Percentiles rank a stretch among this genome's conserved stretches.
These are phyloP conservation scores for Illadopsis cleaveri DNA, from an alignment of 2,113 vertebrate genomes.

Conservation along the genomic window DNA sequence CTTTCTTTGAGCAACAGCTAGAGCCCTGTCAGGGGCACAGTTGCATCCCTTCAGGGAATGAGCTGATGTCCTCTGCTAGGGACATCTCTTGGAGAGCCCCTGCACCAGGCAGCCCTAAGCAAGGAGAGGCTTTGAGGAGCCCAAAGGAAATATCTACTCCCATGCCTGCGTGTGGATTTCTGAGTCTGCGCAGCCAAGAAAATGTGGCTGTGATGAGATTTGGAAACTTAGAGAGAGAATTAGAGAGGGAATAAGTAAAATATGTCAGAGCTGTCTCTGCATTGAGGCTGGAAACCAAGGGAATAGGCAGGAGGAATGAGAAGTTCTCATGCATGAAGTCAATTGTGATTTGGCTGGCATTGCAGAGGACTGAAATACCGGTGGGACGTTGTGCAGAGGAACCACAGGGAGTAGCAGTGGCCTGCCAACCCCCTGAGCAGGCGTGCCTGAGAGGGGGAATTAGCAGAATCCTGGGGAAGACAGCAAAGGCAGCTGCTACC, in stretches of 20 bases:
- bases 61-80: background rate
- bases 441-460: background rate
- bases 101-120: background rate
- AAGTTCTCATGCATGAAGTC: constrained; percentile 49
- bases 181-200: background rate
- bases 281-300: constrained; percentile 29
- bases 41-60: background rate
- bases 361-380: background rate
- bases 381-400: background rate
- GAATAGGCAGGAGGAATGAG: constrained; percentile 40
- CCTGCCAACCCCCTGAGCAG: background rate
- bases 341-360: constrained; percentile 9
- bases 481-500: background rate
- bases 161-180: background rate
- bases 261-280: constrained; percentile 33
- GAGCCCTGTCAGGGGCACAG: background rate
- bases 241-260: constrained; percentile 49
- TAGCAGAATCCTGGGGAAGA: background rate
- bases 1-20: background rate
- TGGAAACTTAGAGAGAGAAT: background rate
- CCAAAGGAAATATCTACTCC: background rate
- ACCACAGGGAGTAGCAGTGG: background rate
- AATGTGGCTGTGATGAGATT: background rate
- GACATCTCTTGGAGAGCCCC: background rate
- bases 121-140: background rate